Base-by-base conservation (phyloP, 2,113 vertebrate species). In the Suncus etruscus region DNA sequence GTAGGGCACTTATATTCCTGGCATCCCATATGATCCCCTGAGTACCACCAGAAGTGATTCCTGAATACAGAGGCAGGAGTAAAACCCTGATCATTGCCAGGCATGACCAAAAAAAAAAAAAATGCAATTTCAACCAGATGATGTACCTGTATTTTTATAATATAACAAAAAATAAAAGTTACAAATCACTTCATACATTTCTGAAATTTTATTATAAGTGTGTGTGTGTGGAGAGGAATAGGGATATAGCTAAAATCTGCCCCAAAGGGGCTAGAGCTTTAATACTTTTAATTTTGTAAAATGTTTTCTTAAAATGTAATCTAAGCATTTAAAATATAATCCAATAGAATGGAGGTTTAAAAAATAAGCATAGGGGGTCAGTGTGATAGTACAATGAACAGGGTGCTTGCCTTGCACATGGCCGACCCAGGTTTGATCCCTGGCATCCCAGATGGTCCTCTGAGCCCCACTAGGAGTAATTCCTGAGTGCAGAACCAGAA, bases 291-390 rank as follows among this genome's bases (percentile, higher is more conserved):
- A 32, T 77, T 90, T 89, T 82, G 31, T 65, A 48, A 86, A 86
- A 54, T 68, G 79, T 74, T 81, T 50, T 92, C 72, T 87, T 95
- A 82, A 75, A 93, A 90, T 61, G 11, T 27, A 24, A 48, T 29
- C n/a, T 91, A 76, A 93, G 66, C 89, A 39, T 63, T 72, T 89
- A 87, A 66, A 58, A 81, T 9, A 32, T 66, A 91, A 82, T 47
- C 89, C 92, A 84, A 78, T 2, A 91, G 79, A 48, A 91, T 87
- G 51, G 61, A 85, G n/a, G 48, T 80, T 86, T 83, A 87, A 75
- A 81, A 8, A 50, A 50, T 16, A 58, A 58, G 16, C 54, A 58
- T 14, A 18, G 39, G 39, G 39, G 39, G 39, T 39, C 39, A 39
- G 39, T 39, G 39, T 39, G 39, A 39, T 39, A n/a, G 39, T 39